phyloP scores from a whole-genome alignment of 2,797 vertebrate genomes.

The Neosilurus hyrtlii region DNA sequence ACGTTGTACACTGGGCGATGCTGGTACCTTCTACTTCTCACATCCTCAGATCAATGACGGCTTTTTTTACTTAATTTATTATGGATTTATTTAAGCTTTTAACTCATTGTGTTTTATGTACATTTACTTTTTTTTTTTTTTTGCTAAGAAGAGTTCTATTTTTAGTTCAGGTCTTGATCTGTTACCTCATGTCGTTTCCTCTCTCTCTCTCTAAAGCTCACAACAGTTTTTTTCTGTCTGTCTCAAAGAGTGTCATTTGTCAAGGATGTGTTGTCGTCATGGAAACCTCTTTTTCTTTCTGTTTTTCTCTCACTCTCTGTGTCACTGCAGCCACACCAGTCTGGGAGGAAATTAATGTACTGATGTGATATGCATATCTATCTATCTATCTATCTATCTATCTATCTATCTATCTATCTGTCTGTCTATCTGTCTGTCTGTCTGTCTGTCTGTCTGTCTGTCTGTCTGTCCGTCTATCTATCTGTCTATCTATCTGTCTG shows the following conservation, averaged over 20 bases:
- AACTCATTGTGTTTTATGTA: background rate
- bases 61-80: background rate
- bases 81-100: background rate
- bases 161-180: background rate
- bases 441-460: too few species aligned
- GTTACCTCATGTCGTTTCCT: background rate
- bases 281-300: conserved; percentile 49
- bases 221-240: conserved; percentile 24
- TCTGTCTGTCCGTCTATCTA: too few species aligned
- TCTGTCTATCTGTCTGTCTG: background rate
- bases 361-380: conserved; percentile 1
- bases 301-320: conserved; percentile 35
- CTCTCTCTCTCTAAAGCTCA: conserved; percentile 13
- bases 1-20: background rate
- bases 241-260: conserved; percentile 52
- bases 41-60: background rate
- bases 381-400: background rate
- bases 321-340: conserved; percentile 31
- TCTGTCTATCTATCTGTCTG: background rate
- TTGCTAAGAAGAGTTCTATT: background rate
- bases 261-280: conserved; percentile 59
- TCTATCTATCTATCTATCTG: background rate
- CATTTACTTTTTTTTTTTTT: background rate
- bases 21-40: background rate
- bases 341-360: conserved; percentile 11